Conservation (phyloP, 2,888 invertebrate species). For the Leptothorax acervorum region DNA sequence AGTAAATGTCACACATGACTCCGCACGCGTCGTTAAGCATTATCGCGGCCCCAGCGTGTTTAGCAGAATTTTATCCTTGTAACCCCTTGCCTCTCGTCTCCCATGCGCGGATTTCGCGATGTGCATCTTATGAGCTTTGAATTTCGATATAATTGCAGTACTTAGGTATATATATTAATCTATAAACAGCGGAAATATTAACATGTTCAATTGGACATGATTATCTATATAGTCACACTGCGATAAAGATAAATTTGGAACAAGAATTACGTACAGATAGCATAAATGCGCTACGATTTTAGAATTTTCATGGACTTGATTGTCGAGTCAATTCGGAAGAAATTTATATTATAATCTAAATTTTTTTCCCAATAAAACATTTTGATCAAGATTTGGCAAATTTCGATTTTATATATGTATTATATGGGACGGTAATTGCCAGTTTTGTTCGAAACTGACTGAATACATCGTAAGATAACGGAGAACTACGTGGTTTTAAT, state of each 20-base stretch:
- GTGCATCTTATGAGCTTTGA: background rate
- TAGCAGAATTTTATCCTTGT: conserved; percentile 41
- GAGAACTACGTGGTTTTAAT: conserved; percentile 7
- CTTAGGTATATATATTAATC: background rate
- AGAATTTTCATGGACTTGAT: background rate
- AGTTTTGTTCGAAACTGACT: background rate
- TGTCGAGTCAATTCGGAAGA: background rate
- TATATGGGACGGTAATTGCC: background rate
- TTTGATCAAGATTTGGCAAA: background rate
- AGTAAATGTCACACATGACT: conserved; percentile 75
- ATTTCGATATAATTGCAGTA: conserved; percentile 4
- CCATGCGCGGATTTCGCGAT: background rate
- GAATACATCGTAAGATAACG: conserved; percentile 33
- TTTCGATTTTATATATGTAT: background rate
- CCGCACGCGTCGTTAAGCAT: conserved; percentile 78
- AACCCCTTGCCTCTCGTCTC: conserved; percentile 1
- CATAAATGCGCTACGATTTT: background rate
- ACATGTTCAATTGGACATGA: background rate
- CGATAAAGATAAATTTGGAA: background rate
- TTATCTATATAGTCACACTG: background rate
- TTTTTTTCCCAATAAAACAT: background rate
- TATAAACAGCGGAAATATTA: background rate
- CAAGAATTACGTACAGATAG: background rate
- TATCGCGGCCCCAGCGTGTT: conserved; percentile 40
- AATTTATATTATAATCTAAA: background rate